Conservation (phyloP, 2,113 vertebrate genomes). For the Amia ocellicauda region DNA sequence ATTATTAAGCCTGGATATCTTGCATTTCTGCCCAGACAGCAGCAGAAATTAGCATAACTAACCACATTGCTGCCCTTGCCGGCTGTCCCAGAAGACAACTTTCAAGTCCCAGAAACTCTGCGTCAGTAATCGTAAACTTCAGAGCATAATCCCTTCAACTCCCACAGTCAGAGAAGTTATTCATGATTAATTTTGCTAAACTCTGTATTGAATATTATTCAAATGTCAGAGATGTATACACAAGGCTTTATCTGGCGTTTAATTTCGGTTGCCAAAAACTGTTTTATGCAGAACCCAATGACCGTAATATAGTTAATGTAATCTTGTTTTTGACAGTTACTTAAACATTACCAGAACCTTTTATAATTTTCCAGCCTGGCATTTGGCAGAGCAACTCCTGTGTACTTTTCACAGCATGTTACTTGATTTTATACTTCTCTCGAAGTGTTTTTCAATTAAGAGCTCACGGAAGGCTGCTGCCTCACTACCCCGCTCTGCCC, state of each 20-base stretch:
- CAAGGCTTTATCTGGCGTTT: slow-evolving; percentile 46
- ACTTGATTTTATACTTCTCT: slow-evolving; percentile 35
- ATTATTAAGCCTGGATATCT: slow-evolving; percentile 7
- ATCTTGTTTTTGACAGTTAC: slow-evolving; percentile 49
- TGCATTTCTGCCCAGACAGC: neutral
- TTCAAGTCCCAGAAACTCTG: slow-evolving; percentile 7
- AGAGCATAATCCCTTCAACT: slow-evolving; percentile 26
- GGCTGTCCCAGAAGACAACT: neutral
- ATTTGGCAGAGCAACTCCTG: slow-evolving; percentile 34
- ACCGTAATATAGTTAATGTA: slow-evolving; percentile 41
- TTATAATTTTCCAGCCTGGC: slow-evolving; percentile 41
- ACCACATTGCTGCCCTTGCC: slow-evolving; percentile 7
- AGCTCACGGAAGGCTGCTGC: slow-evolving; percentile 31
- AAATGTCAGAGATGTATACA: slow-evolving; percentile 36
- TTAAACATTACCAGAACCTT: slow-evolving; percentile 45
- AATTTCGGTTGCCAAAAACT: slow-evolving; percentile 52
- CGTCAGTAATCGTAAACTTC: slow-evolving; percentile 38
- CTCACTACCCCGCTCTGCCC: slow-evolving; percentile 32
- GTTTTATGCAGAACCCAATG: slow-evolving; percentile 47
- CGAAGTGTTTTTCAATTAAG: slow-evolving; percentile 37
- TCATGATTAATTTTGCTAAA: slow-evolving; percentile 42
- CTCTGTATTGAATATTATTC: slow-evolving; percentile 44
- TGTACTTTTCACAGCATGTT: slow-evolving; percentile 37
- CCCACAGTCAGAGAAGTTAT: slow-evolving; percentile 17
- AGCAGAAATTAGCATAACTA: slow-evolving; percentile 1